Evolutionary conservation across 1,140 invertebrate genomes (phyloP).

Genomic region (Dinoponera quadriceps): DNA sequence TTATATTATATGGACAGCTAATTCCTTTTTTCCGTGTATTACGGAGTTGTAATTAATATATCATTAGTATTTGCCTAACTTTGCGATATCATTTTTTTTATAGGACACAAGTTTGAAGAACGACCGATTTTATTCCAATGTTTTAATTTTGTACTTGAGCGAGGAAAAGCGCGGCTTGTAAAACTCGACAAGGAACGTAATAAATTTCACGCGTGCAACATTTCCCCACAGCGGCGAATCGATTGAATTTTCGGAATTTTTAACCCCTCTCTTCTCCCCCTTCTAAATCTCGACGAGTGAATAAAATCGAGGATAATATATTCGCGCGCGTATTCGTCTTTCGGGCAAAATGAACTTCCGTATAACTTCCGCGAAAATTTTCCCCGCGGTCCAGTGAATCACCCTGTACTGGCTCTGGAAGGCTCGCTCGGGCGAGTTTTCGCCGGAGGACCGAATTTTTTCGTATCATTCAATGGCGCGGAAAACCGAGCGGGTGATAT

Average conservation of each 20-base stretch:
- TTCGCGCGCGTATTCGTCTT: conserved; percentile 15
- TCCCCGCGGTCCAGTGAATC: conserved; percentile 28
- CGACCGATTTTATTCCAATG: too few relatives aligned
- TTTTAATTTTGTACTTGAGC: not conserved
- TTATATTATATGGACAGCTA: too few relatives aligned
- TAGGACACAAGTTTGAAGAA: too few relatives aligned
- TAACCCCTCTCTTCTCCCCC: not conserved
- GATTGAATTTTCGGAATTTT: not conserved
- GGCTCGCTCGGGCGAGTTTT: conserved; percentile 32
- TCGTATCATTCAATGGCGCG: conserved; percentile 64
- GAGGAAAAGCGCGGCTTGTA: too few relatives aligned
- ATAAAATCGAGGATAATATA: conserved; percentile 23
- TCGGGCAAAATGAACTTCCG: conserved; percentile 11
- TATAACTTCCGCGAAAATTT: conserved; percentile 32
- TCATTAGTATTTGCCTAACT: too few relatives aligned
- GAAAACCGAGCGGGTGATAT: conserved; percentile 63
- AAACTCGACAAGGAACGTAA: not conserved
- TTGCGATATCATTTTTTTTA: too few relatives aligned
- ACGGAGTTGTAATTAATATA: too few relatives aligned
- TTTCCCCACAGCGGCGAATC: not conserved
- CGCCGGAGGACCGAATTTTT: conserved; percentile 62
- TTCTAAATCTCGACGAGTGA: conserved; percentile 23
- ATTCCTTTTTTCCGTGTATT: too few relatives aligned
- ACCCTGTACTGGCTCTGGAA: conserved; percentile 7
- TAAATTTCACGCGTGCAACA: conserved; percentile 13